A percentile compares a stretch with the other conserved stretches of the same genome.
phyloP scores from a whole-genome alignment of 1,140 invertebrate species.

The Saccostrea cuccullata region DNA sequence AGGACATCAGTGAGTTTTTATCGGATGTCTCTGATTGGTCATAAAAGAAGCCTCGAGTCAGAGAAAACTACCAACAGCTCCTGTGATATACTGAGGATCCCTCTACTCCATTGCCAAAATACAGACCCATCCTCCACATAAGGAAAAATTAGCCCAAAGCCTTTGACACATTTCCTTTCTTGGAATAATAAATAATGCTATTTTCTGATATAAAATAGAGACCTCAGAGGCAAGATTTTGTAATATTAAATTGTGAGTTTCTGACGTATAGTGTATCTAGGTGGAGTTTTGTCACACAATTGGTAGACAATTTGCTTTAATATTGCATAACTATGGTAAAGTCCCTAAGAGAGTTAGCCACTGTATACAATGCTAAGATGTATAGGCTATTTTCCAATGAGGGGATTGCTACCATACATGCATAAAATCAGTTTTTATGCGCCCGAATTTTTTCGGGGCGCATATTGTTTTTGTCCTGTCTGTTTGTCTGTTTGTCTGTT shows the following conservation, averaged over 20 bases:
- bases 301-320: conserved; percentile 16
- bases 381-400: background rate
- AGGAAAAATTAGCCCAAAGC: conserved; percentile 28
- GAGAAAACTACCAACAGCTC: background rate
- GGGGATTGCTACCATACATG: background rate
- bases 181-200: conserved; percentile 25
- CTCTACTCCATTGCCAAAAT: background rate
- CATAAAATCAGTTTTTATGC: too few species aligned
- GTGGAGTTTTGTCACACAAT: conserved; percentile 6
- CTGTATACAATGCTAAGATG: background rate
- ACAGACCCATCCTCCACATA: conserved; percentile 21
- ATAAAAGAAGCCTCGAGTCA: conserved; percentile 33
- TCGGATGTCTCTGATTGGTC: conserved; percentile 29
- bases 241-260: conserved; percentile 12
- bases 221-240: background rate
- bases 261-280: conserved; percentile 16
- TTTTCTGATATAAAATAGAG: conserved; percentile 21
- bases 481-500: too few species aligned
- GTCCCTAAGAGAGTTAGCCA: background rate
- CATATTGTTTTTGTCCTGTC: too few species aligned
- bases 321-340: conserved; percentile 4
- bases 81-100: conserved; percentile 1
- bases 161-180: conserved; percentile 25
- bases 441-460: too few species aligned
- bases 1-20: conserved; percentile 37